Evolutionary conservation across 2,113 vertebrate genomes (phyloP), one percentile per base, ranked within the genome.

Genomic region (Columba janthina): DNA sequence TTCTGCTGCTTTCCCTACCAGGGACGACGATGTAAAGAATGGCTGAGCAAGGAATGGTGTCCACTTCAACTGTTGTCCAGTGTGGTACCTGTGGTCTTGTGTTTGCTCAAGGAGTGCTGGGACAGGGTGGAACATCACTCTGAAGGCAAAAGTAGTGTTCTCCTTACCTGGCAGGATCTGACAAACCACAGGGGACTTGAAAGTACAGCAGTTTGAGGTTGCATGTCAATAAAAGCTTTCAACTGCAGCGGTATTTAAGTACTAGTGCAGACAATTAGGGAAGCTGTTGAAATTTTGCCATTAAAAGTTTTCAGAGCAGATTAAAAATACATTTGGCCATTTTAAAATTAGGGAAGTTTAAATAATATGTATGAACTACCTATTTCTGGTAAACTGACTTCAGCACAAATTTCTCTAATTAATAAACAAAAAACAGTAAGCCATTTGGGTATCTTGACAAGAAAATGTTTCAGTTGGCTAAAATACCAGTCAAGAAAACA

Each of bases 291-390:
- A 90, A 64, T 89, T 51, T 51, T 38, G 54, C 31, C 42, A 20
- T n/a, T 77, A 34, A 50, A 70, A 64, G 7, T 84, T 80, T 88
- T 73, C 24, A 48, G 60, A 83, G 25, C 46, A 78, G 60, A 54
- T 95, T 74, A 83, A 93, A 97, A 90, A 92, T 73, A 64, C 3
- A 19, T 61, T 57, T 13, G 6, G 8, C 40, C 1, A 1, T 22
- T 77, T 74, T 89, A 76, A 92, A 94, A 79, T 82, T 44, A 65
- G 42, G 34, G 38, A 64, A 38, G 5, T 79, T 87, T 61, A 78
- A 80, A 60, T 60, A 77, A 36, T 20, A 10, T 32, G 22, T 34
- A 15, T 60, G 15, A 70, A 31, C 25, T n/a, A 86, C 56, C 9
- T 32, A 51, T 38, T 73, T 53, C 29, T 64, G 72, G 76, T 67